Percentiles rank a stretch among this genome's conserved stretches.
phyloP scores from a whole-genome alignment of 2,797 vertebrate genomes.

The Sebastes minor region DNA sequence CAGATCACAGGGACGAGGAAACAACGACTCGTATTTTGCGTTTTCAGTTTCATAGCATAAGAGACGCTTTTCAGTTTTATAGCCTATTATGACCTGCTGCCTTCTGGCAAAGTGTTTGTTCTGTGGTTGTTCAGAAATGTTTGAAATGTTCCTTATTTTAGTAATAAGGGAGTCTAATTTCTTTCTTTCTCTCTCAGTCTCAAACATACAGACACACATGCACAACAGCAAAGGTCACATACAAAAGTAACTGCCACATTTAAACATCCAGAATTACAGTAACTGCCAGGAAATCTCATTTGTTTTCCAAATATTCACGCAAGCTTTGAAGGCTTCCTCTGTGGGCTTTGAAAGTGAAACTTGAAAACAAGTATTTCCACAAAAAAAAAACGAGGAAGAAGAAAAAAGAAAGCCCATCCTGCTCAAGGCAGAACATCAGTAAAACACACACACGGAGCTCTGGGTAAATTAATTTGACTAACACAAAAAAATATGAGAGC shows the following conservation, averaged over 20 bases:
- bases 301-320: conserved; percentile 22
- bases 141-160: no score
- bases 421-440: conserved; percentile 32
- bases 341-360: background rate
- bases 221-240: background rate
- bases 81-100: no score
- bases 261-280: background rate
- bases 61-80: no score
- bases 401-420: background rate
- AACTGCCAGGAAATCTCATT: background rate
- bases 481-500: background rate
- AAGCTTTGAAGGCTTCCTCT: conserved; percentile 39
- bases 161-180: no score
- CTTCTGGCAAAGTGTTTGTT: no score
- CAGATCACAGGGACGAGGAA: no score
- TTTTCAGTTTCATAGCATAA: no score
- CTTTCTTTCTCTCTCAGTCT: no score
- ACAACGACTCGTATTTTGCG: no score
- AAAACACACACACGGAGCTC: conserved; percentile 22
- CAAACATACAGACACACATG: no score
- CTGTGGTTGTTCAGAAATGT: no score
- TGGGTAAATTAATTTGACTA: conserved; percentile 10
- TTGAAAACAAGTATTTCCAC: conserved; percentile 15
- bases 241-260: background rate
- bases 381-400: background rate